These are phyloP conservation scores for Baronia brevicornis DNA, from an alignment of 2,888 invertebrate genomes.

Conservation along the genomic window DNA sequence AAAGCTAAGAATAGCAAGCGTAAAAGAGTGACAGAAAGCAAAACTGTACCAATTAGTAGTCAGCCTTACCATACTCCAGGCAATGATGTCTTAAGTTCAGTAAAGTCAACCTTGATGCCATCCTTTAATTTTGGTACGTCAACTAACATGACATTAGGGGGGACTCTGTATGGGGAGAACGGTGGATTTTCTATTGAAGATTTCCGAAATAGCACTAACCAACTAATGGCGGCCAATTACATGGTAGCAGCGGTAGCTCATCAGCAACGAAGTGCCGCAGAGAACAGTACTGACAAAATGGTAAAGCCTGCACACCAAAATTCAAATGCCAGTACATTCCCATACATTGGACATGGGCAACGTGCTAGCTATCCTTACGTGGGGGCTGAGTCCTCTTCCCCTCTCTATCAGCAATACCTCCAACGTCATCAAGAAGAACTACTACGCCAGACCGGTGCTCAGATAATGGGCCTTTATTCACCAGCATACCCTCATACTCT, in stretches of 20 bases:
- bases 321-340: constrained; percentile 62
- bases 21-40: constrained; percentile 49
- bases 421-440: constrained; percentile 78
- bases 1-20: constrained; percentile 53
- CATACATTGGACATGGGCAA: constrained; percentile 78
- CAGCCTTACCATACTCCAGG: constrained; percentile 75
- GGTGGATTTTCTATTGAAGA: constrained; percentile 81
- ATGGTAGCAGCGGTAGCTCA: constrained; percentile 68
- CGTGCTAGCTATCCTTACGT: constrained; percentile 79
- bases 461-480: constrained; percentile 79
- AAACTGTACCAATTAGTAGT: constrained; percentile 49
- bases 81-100: constrained; percentile 52
- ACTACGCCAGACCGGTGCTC: constrained; percentile 74
- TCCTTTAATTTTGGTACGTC: constrained; percentile 89
- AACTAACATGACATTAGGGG: constrained; percentile 75
- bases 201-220: constrained; percentile 77
- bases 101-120: constrained; percentile 79
- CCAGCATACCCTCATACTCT: constrained; percentile 78
- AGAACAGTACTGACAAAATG: constrained; percentile 50
- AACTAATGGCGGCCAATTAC: constrained; percentile 74
- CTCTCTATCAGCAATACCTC: constrained; percentile 83
- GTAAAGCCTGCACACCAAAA: constrained; percentile 68
- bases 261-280: constrained; percentile 52
- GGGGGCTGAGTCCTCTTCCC: constrained; percentile 77
- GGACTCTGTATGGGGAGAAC: constrained; percentile 78